Evolutionary conservation across 2,888 invertebrate genomes (phyloP).

Genomic region (Lysandra bellargus): DNA sequence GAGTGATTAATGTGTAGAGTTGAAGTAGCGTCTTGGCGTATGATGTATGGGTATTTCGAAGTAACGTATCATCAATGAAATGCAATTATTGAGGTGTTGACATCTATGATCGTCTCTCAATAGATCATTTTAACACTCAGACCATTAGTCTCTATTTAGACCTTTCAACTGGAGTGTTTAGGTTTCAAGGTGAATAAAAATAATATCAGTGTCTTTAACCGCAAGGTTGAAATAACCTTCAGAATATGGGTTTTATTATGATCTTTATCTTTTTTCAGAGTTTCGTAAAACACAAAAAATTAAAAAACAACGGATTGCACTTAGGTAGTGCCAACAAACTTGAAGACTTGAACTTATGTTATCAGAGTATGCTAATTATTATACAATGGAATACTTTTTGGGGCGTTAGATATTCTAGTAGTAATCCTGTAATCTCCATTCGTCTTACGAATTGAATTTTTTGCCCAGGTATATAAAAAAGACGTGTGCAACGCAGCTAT

Average conservation of each 20-base stretch:
- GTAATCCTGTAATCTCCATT: no score
- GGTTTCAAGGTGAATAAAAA: background rate
- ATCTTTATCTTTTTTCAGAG: background rate
- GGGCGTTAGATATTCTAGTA: no score
- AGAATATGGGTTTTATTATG: background rate
- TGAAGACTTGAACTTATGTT: no score
- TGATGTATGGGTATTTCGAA: constrained; percentile 7
- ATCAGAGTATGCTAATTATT: no score
- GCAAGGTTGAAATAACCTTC: background rate
- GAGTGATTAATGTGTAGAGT: background rate
- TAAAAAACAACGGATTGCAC: no score
- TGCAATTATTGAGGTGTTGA: constrained; percentile 20
- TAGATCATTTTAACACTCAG: constrained; percentile 2
- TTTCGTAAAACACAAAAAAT: no score
- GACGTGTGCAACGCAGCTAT: no score
- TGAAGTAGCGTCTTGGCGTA: background rate
- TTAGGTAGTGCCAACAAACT: no score
- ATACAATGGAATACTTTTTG: no score
- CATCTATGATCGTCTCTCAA: constrained; percentile 8
- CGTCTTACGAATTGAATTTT: no score
- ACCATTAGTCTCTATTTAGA: background rate
- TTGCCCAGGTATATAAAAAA: no score
- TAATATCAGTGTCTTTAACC: background rate
- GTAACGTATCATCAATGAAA: constrained; percentile 23
- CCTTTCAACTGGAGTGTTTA: background rate